phyloP scores from a whole-genome alignment of 1,140 invertebrate species.

The Diachasma alloeum region DNA sequence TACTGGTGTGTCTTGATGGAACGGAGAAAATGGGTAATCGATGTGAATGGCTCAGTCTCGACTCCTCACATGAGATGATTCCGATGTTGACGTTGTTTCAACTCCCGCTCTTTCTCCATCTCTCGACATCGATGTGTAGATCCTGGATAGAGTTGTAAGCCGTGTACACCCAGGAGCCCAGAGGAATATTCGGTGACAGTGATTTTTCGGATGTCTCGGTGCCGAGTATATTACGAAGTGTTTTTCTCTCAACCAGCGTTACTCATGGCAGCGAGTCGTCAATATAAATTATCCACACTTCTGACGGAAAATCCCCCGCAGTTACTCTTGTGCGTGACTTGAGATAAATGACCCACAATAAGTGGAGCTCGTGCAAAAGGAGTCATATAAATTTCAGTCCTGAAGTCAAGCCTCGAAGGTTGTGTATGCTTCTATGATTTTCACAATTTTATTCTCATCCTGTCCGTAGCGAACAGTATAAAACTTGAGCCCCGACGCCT shows the following conservation, averaged over 20 bases:
- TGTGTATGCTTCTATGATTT: not conserved
- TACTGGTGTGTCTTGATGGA: not conserved
- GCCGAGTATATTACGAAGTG: not conserved
- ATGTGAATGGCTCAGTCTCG: not conserved
- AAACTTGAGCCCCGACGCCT: not conserved
- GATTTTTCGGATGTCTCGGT: not conserved
- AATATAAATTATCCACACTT: not conserved
- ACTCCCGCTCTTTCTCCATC: not conserved
- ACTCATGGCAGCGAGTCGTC: not conserved
- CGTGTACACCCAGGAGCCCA: not conserved
- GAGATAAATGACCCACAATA: not conserved
- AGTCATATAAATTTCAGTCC: not conserved
- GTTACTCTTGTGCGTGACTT: not conserved
- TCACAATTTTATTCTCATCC: not conserved
- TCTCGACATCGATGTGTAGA: not conserved
- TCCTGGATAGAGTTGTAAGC: slow-evolving; percentile 3
- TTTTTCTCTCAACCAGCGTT: not conserved
- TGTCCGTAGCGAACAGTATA: not conserved
- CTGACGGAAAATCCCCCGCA: not conserved
- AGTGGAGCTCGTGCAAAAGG: not conserved
- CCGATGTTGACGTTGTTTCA: not conserved
- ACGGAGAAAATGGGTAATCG: slow-evolving; percentile 18
- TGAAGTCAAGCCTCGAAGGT: not conserved
- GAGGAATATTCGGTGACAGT: not conserved
- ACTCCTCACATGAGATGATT: not conserved